Conservation (phyloP, 1,140 invertebrate species). For the Chironomus striatipennis region DNA sequence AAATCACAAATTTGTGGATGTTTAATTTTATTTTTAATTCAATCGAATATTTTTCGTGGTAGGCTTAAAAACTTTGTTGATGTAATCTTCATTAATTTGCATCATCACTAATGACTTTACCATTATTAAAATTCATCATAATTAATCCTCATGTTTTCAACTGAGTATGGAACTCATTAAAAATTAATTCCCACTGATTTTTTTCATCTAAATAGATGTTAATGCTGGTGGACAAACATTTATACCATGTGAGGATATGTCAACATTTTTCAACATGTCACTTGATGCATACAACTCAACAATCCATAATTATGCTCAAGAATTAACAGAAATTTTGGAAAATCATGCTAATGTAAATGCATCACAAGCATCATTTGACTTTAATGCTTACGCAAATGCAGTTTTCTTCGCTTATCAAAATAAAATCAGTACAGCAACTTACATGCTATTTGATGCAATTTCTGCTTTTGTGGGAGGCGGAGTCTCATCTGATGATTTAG, state of each 20-base stretch:
- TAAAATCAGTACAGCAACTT: neutral
- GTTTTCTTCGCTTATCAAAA: neutral
- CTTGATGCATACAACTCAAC: neutral
- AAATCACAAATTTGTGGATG: too few species aligned
- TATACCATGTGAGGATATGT: neutral
- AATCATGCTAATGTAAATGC: neutral
- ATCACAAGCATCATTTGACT: neutral
- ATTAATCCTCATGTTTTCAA: too few species aligned
- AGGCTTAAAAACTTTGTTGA: too few species aligned
- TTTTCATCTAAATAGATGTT: neutral
- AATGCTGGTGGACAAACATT: neutral
- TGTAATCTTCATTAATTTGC: too few species aligned
- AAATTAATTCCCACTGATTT: too few species aligned
- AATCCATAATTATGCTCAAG: neutral
- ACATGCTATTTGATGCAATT: neutral
- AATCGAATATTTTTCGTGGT: too few species aligned
- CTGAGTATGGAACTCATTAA: too few species aligned
- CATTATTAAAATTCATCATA: too few species aligned
- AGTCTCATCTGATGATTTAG: neutral
- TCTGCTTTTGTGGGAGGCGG: neutral
- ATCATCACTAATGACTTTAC: too few species aligned
- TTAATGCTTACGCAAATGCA: neutral
- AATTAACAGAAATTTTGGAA: neutral
- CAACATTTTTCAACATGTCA: neutral
- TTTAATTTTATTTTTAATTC: too few species aligned